Conservation (phyloP, 2,888 invertebrate species). For the Limnephilus lunatus region DNA sequence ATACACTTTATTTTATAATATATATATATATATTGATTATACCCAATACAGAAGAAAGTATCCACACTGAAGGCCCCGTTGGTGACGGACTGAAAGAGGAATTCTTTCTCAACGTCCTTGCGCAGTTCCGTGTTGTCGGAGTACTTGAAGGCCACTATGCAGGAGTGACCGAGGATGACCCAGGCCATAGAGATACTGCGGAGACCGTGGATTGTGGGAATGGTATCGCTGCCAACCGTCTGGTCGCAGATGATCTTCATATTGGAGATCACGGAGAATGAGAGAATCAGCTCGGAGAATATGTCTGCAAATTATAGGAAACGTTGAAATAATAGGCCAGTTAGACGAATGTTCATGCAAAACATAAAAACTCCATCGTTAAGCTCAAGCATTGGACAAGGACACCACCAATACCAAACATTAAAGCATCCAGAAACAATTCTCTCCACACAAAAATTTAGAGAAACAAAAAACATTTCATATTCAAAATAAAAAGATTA, state of each 20-base stretch:
- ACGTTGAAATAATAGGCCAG: too few relatives aligned
- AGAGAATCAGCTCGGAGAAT: slow-evolving; percentile 83
- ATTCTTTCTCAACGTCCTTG: slow-evolving; percentile 85
- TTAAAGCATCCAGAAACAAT: too few relatives aligned
- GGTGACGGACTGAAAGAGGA: slow-evolving; percentile 87
- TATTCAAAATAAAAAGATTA: too few relatives aligned
- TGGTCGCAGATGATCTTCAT: slow-evolving; percentile 88
- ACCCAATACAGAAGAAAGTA: slow-evolving; percentile 88
- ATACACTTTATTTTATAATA: too few relatives aligned
- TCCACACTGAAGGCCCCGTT: slow-evolving; percentile 90
- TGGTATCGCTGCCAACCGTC: slow-evolving; percentile 87
- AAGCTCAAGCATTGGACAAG: too few relatives aligned
- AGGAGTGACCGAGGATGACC: slow-evolving; percentile 86
- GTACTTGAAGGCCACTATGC: slow-evolving; percentile 89
- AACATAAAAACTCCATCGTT: too few relatives aligned
- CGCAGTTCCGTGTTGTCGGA: slow-evolving; percentile 88
- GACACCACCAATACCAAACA: too few relatives aligned
- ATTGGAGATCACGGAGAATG: slow-evolving; percentile 88
- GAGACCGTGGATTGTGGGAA: slow-evolving; percentile 85
- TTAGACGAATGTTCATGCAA: too few relatives aligned
- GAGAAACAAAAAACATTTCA: too few relatives aligned
- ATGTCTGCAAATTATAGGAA: slow-evolving; percentile 73
- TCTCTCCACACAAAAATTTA: too few relatives aligned
- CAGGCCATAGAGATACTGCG: slow-evolving; percentile 83
- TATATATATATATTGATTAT: neutral